A percentile compares a stretch with the other conserved stretches of the same genome.
Evolutionary conservation across 2,113 vertebrate species (phyloP).

Genomic region (Neotoma lepida): DNA sequence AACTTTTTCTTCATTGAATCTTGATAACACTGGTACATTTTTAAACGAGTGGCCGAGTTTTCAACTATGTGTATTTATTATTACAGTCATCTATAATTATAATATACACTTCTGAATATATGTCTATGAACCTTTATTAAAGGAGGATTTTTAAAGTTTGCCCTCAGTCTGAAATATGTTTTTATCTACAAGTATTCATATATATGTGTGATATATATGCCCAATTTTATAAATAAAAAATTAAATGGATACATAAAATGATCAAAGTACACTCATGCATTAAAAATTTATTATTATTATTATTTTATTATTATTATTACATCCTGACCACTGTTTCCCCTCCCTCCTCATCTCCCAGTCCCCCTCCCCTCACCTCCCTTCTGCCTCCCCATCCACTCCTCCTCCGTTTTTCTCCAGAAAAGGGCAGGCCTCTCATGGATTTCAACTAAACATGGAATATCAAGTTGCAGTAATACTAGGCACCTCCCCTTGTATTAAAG

Average conservation of each 20-base stretch:
- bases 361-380: no score
- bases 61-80: constrained; percentile 4
- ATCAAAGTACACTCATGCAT: background rate
- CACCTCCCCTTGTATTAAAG: no score
- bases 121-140: background rate
- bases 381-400: no score
- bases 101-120: background rate
- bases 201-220: background rate
- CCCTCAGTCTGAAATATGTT: background rate
- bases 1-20: constrained; percentile 18
- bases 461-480: no score
- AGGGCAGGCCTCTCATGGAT: no score
- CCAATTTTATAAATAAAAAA: constrained; percentile 14
- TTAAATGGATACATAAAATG: background rate
- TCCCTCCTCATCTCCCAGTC: no score
- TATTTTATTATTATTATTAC: no score
- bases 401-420: no score
- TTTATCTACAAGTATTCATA: constrained; percentile 50
- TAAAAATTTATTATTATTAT: background rate
- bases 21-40: background rate
- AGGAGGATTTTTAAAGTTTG: constrained; percentile 46
- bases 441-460: no score
- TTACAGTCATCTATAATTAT: background rate
- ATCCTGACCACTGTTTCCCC: no score
- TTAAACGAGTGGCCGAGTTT: constrained; percentile 18